Base-by-base conservation (phyloP, 1,140 invertebrate genomes). In the Heliconius congener region DNA sequence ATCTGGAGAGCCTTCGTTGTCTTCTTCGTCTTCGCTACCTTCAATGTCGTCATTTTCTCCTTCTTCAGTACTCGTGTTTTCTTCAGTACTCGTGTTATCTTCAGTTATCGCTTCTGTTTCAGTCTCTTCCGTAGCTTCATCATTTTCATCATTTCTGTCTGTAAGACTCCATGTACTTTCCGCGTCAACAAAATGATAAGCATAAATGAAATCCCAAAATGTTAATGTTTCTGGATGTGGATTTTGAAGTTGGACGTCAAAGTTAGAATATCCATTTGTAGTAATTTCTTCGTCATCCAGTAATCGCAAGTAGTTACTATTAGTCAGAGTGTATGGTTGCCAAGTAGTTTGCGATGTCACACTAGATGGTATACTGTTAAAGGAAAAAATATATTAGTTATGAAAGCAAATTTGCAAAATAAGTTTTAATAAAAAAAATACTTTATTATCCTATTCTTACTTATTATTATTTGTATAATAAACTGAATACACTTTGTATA, bases 141-240 rank as follows among this genome's bases (percentile, higher is more conserved):
- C 84, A 71, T 80, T 82, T 34, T 85, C 86, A 8, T 83, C 87
- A 57, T 78, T 76, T 30, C 81, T 86, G 50, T 83, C 81, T 55
- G 30, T 80, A 66, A 91, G 46, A 1, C 80, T 78, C 87, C 88
- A 94, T 71, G 71, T 86, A 52, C 88, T 85, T 73, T 83, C 60
- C 34, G 91, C 92, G 79, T 93, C 90, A 30, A 87, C 70, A 73
- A 90, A 94, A 81, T 91, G 82, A 11, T 85, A 30, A 23, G 82
- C 72, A 79, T 94, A 94, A 78, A 94, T 89, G 8, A 84, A 55
- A 66, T 92, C 84, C 92, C 92, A 94, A 76, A 93, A 94, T 8
- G 46, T 70, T 52, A 91, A n/a, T 18, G 81, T 86, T 34, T 79
- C 76, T 37, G 84, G 74, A 76, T 91, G 85, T 23, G 91, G 92